Evolutionary conservation across 2,797 vertebrate species (phyloP).

Genomic region (Dermochelys coriacea): DNA sequence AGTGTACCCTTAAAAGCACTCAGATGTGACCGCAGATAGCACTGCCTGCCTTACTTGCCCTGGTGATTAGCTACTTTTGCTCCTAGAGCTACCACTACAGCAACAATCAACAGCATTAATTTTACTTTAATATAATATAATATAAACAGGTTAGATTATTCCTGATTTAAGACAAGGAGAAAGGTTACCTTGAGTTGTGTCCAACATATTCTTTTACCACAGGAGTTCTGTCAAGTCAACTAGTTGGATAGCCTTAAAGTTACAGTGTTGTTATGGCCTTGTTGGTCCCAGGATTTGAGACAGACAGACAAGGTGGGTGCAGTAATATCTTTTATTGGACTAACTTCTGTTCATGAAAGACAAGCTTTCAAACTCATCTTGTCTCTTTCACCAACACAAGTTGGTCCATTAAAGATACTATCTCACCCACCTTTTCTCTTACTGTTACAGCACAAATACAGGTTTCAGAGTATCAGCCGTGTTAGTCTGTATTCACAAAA

Average conservation of each 20-base stretch:
- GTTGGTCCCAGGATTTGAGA: background rate
- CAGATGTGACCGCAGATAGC: background rate
- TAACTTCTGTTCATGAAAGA: background rate
- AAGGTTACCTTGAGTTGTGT: background rate
- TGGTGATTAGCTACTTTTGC: background rate
- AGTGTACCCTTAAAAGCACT: accelerated
- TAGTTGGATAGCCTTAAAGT: background rate
- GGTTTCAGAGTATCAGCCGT: no score
- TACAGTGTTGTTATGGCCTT: background rate
- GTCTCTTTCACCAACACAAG: background rate
- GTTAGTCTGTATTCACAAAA: no score
- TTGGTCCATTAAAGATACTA: background rate
- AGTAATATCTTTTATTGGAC: background rate
- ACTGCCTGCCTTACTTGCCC: background rate
- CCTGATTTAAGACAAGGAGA: background rate
- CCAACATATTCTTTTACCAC: accelerated
- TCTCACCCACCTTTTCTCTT: background rate
- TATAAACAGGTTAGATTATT: background rate
- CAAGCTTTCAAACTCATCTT: background rate
- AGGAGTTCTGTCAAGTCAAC: background rate
- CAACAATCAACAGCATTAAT: background rate
- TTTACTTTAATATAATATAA: background rate
- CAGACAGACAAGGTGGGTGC: background rate
- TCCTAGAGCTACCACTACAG: background rate
- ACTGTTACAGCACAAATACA: background rate